Evolutionary conservation across 2,797 vertebrate genomes (phyloP), one percentile per base, ranked within the genome.

Genomic region (Pangasius krempfi): DNA sequence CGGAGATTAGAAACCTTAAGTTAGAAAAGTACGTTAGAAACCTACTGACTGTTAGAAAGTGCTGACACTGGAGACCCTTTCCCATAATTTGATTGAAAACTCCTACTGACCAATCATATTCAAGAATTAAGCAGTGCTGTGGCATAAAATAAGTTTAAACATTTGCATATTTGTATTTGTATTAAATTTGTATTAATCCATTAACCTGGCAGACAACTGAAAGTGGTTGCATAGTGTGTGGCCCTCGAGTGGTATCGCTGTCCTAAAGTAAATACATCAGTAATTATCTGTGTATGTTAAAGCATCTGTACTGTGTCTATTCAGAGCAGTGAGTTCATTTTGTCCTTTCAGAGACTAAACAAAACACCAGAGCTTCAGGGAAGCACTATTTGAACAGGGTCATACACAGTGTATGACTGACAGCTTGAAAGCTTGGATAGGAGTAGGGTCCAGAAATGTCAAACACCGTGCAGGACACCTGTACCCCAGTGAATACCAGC

Each of bases 261-360:
- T 87, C 82, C 86, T 86, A 83, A 75, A n/a, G 88, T 92, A 91
- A 93, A 92, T 89, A 90, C 58, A 78, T 76, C 70, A 87, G 84
- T 52, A 44, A 86, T 75, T 89, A 86, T 84, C 40, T 89, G 88
- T 91, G 73, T 89, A 89, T 82, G 75, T 87, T 88, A 86, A 82
- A 84, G 81, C 87, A 91, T 92, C 89, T 92, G 89, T 90, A 87
- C 87, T 68, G 37, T 90, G 89, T 90, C 88, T 91, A 78, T 89
- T 91, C 80, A 87, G 58, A 88, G 86, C 62, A 79, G 84, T 47
- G 89, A 87, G 78, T 89, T 76, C 82, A 89, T 87, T 89, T 83
- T 91, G 66, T 90, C 76, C 58, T 84, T 70, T 79, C 82, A 78
- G 78, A 93, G 89, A 89, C 90, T 91, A 91, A 91, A 92, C 91